Percentiles rank a stretch among this genome's conserved stretches.
Evolutionary conservation across 2,888 invertebrate genomes (phyloP).

Genomic region (Harpagoxenus sublaevis): DNA sequence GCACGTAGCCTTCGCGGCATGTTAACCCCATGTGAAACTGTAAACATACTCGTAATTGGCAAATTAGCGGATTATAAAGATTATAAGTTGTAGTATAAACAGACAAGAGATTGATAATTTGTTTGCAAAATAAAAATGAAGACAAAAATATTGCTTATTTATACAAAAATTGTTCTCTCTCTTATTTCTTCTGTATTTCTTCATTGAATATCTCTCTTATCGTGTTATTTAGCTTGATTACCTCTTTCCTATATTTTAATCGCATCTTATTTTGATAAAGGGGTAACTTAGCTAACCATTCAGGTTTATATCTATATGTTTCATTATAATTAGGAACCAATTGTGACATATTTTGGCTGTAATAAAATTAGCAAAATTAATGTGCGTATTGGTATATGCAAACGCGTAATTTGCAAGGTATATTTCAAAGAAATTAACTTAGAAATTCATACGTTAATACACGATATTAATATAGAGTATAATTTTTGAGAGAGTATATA

Average conservation of each 20-base stretch:
- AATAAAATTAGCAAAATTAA: constrained; percentile 33
- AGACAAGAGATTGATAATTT: neutral
- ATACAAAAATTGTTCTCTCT: neutral
- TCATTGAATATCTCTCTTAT: neutral
- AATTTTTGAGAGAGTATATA: neutral
- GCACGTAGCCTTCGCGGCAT: constrained; percentile 73
- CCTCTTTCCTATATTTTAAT: constrained; percentile 68
- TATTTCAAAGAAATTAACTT: neutral
- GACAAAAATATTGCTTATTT: neutral
- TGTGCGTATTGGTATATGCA: neutral
- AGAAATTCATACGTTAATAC: neutral
- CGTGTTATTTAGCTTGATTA: constrained; percentile 46
- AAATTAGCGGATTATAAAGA: neutral
- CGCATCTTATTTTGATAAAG: constrained; percentile 36
- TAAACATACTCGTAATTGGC: neutral
- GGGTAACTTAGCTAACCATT: too few species aligned
- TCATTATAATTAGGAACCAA: constrained; percentile 71
- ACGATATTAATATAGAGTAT: neutral
- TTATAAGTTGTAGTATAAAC: too few species aligned
- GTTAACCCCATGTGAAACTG: constrained; percentile 61
- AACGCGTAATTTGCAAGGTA: neutral
- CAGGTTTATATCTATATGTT: constrained; percentile 47
- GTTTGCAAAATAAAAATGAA: neutral
- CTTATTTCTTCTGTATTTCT: neutral
- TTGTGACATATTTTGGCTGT: constrained; percentile 26